Base-by-base conservation (phyloP, 2,113 vertebrate genomes). In the Tursiops truncatus region DNA sequence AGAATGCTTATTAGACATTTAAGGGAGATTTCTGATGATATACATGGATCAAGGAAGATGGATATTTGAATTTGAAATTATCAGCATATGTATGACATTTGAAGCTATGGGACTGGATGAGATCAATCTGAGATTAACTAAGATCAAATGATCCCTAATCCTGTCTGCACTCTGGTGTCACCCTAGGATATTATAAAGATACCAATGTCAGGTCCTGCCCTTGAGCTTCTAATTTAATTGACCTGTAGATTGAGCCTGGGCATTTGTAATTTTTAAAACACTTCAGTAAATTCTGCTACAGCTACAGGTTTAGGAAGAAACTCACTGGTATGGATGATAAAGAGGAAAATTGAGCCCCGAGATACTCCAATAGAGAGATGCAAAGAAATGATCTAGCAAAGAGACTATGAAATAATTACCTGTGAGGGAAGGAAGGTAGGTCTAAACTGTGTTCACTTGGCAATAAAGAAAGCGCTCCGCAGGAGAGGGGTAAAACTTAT, bases 191-290 rank as follows among this genome's bases (percentile, higher is more conserved):
- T 71, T 47, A 36, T 58, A 83, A 41, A 63, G 38, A 80, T 44
- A 65, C 3, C 15, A 53, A 14, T n/a, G 62, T 18, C 26, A 53
- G 26, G 17, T 8, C 13, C 12, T 47, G 20, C 4, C 8, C 21
- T 62, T 38, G 14, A 13, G 15, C 77, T 92, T 56, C 41, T 88
- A 6, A 81, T n/a, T 76, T 68, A 83, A 41, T 23, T 53, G 15
- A 26, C 17, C 17, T 80, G 1, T 13, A 2, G 1, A 36, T 33
- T 67, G 3, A 92, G 9, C 2, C 0, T 81, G 11, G 10, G 1
- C 10, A 74, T 65, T 9, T 65, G 2, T 67, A 33, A n/a, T 41
- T 95, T 10, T 41, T 71, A 91, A 80, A 60, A 10, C 6, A 65
- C 11, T 53, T n/a, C 26, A 63, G 31, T 63, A 12, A 41, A 15